These are phyloP conservation scores for Anguilla pacifica DNA, from an alignment of 2,797 vertebrate species.

Conservation along the genomic window DNA sequence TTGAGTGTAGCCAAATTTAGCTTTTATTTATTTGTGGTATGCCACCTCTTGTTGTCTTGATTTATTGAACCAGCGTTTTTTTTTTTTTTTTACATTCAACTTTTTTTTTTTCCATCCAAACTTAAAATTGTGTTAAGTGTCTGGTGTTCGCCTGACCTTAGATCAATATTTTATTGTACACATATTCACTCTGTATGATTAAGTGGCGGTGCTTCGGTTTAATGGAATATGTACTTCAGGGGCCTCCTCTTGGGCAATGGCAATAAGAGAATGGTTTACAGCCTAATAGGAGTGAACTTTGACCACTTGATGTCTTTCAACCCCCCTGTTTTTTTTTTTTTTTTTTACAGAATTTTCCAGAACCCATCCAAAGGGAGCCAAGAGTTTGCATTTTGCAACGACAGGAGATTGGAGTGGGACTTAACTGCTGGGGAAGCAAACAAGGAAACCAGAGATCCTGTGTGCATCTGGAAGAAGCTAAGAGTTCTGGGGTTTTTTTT, in stretches of 20 bases:
- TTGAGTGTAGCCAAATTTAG: neutral
- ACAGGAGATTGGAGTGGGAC: conserved; percentile 7
- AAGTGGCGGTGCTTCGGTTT: neutral
- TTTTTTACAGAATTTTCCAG: conserved; percentile 25
- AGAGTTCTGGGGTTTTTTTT: neutral
- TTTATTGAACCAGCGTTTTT: neutral
- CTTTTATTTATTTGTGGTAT: neutral
- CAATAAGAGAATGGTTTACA: conserved; percentile 24
- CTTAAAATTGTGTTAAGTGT: neutral
- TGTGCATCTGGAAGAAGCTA: conserved; percentile 19
- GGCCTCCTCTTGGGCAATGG: neutral
- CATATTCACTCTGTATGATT: neutral
- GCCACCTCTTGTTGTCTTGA: neutral
- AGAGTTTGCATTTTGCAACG: conserved; percentile 25
- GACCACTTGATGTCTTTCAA: conserved; percentile 25
- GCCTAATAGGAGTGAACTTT: conserved; percentile 30
- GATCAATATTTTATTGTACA: neutral
- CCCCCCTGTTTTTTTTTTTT: conserved; percentile 16
- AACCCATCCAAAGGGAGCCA: conserved; percentile 30
- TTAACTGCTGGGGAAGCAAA: neutral
- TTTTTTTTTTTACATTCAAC: neutral
- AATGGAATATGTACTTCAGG: conserved; percentile 1
- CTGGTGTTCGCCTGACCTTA: neutral
- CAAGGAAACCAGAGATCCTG: conserved; percentile 18
- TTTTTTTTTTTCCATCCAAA: neutral